Conservation (phyloP, 1,140 invertebrate genomes). For the Zaprionus ghesquierei region DNA sequence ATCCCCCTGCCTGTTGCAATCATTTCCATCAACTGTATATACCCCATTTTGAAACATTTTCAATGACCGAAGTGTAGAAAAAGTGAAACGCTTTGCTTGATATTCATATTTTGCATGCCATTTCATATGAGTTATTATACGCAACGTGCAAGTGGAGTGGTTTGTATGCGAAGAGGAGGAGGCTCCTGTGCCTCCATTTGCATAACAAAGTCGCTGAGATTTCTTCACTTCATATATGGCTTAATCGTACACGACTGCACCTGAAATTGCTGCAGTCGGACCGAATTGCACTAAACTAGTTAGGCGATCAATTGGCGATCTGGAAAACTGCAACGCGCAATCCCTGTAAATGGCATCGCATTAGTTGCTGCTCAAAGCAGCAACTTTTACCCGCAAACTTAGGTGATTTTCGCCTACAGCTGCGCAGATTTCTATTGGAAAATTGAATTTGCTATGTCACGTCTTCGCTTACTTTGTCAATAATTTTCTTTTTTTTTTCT, state of each 20-base stretch:
- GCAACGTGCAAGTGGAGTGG: not conserved
- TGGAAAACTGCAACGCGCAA: not conserved
- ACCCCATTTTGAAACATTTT: not conserved
- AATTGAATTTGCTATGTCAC: constrained; percentile 75
- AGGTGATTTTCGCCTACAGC: not conserved
- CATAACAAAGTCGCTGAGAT: constrained; percentile 53
- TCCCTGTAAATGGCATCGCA: not conserved
- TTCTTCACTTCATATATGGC: constrained; percentile 6
- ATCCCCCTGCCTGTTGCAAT: not conserved
- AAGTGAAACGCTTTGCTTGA: constrained; percentile 26
- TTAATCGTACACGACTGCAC: not conserved
- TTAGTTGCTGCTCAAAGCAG: not conserved
- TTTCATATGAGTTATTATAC: constrained; percentile 41
- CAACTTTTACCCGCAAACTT: not conserved
- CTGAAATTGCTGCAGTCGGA: not conserved
- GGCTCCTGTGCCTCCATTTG: constrained; percentile 48
- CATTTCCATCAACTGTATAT: not conserved
- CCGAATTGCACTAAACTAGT: not conserved
- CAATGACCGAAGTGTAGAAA: not conserved
- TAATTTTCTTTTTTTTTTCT: constrained; percentile 40
- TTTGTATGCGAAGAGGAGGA: not conserved
- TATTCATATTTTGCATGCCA: constrained; percentile 45
- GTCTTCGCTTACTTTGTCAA: constrained; percentile 66
- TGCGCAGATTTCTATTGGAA: constrained; percentile 62
- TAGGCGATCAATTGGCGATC: not conserved